Evolutionary conservation across 2,888 invertebrate genomes (phyloP).

Genomic region (Thera obeliscata): DNA sequence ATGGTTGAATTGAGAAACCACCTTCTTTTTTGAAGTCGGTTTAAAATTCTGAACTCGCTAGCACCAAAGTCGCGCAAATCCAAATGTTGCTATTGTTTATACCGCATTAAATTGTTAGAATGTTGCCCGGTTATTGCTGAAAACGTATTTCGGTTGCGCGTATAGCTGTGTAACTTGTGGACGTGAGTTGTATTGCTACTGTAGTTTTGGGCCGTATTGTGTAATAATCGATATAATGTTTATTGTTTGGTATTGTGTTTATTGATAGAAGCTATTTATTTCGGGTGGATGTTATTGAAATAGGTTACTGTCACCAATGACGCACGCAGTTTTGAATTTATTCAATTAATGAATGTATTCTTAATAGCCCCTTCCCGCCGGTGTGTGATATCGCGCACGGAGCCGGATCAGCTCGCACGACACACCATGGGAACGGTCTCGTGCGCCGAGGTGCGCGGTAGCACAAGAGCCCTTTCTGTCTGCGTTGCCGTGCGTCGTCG

Average conservation of each 20-base stretch:
- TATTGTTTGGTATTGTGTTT: conserved; percentile 20
- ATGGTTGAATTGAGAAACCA: no score
- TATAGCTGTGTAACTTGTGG: conserved; percentile 73
- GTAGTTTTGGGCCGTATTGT: conserved; percentile 36
- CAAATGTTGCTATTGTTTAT: conserved; percentile 82
- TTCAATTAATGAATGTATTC: no score
- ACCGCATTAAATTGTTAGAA: conserved; percentile 82
- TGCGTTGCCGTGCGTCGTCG: no score
- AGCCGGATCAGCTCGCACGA: no score
- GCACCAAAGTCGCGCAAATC: conserved; percentile 58
- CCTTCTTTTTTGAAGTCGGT: no score
- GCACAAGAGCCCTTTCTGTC: no score
- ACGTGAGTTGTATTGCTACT: conserved; percentile 64
- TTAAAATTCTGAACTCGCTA: neutral
- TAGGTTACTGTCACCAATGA: no score
- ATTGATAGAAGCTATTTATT: neutral
- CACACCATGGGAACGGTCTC: no score
- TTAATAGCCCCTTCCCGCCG: no score
- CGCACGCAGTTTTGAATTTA: no score
- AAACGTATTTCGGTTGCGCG: conserved; percentile 78
- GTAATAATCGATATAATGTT: conserved; percentile 30
- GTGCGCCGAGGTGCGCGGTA: no score
- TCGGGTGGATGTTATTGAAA: neutral
- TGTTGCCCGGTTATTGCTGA: conserved; percentile 82
- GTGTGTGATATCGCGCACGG: no score